phyloP scores from a whole-genome alignment of 2,888 invertebrate genomes.

The Eristalinus sepulchralis region DNA sequence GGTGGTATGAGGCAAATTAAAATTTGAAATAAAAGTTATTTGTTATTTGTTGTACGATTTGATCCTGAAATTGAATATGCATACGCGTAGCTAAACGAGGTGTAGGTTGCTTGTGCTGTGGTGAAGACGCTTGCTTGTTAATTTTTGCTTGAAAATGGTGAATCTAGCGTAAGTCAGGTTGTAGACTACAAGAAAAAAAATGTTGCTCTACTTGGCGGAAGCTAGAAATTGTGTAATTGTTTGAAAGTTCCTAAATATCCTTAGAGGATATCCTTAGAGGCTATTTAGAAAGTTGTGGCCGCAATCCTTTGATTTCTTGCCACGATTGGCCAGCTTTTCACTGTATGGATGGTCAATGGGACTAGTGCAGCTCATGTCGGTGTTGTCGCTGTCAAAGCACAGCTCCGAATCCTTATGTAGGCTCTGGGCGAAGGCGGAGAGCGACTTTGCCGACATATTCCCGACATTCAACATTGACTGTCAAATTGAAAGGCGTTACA shows the following conservation, averaged over 20 bases:
- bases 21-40: neutral
- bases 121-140: neutral
- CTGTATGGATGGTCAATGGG: slow-evolving; percentile 74
- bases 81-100: no score
- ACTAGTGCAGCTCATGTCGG: slow-evolving; percentile 80
- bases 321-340: slow-evolving; percentile 53
- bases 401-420: slow-evolving; percentile 73
- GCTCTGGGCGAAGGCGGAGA: slow-evolving; percentile 72
- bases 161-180: no score
- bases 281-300: slow-evolving; percentile 31
- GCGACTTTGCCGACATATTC: slow-evolving; percentile 74
- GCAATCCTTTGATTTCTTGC: slow-evolving; percentile 71
- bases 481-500: neutral
- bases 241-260: no score
- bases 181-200: no score
- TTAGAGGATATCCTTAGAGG: no score
- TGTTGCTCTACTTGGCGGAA: no score
- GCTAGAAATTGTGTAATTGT: no score
- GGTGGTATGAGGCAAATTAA: slow-evolving; percentile 40
- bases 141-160: no score
- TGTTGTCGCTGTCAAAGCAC: slow-evolving; percentile 79
- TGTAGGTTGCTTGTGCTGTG: neutral
- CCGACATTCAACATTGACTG: slow-evolving; percentile 35
- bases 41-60: no score
- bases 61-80: no score